Evolutionary conservation across 2,888 invertebrate genomes (phyloP), one percentile per base, ranked within the genome.

Genomic region (Mallateleia sp.): DNA sequence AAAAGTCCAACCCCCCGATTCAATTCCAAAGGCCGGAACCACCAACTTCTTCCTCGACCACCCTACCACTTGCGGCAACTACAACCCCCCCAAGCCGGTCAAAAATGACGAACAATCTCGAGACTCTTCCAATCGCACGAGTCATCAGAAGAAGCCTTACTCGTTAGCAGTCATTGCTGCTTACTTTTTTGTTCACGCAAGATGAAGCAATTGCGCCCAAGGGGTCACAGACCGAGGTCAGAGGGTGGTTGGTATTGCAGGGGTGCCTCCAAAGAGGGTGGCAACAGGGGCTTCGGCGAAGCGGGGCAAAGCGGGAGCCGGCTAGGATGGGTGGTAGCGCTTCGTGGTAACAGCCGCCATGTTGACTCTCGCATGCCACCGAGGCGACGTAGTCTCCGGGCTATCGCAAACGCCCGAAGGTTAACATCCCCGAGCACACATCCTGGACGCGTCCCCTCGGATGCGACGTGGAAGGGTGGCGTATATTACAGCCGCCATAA

Each of bases 151-250:
- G 74, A 75, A 80, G 64, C 56, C 69, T 38, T 50, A 38, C 50
- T 85, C 74, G 75, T 80, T 78, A 66, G 52, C 74, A 64, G 75
- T 85, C 75, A 80, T 85, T 75, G 75, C 66, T 56, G 69, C 75
- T 66, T 74, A 25, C 60, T 82, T 81, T 85, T 77, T 64, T 66
- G 81, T 81, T 77, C 85, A 72, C 64, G 77, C 81, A 77, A 85
- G 88, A 89, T 85, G 88, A 85, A 85, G 91, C 85, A 89, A 88
- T 85, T 84, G 89, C 89, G 87, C 89, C 50, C 83, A 89, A 90
- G 91, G 91, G 92, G 92, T 91, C 90, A 90, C 91, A 92, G 90
- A 87, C 90, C 89, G 91, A 72, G 86, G 89, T 90, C 84, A 89
- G 90, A 88, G 91, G 91, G 91, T 90, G 90, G 89, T 45, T 85